Base-by-base conservation (phyloP, 2,888 invertebrate genomes). In the Lepidochitona cinerea region DNA sequence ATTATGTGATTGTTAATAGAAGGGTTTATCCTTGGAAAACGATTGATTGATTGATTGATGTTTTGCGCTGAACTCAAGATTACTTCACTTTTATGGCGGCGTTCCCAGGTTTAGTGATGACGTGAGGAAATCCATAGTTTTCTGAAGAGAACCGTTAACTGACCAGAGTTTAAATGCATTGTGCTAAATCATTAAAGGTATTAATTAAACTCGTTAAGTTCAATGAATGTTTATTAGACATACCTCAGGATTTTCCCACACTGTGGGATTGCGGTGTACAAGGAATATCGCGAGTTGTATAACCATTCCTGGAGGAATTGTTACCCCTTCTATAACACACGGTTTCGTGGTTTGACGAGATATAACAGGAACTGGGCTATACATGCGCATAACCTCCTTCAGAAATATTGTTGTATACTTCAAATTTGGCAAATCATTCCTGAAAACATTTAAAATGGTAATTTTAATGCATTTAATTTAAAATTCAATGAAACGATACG, bases 321-420 rank as follows among this genome's bases (percentile, higher is more conserved):
- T 66, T 23, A 66, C 66, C 6, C 66, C 66, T 14, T 66, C 66
- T 66, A 66, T 37, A 18, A 66, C 66, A 36, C 35, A 37, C 5
- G 66, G 66, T 26, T 66, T 37, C 14, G 66, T 66, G 33, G 35
- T 66, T 18, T 66, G 66, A 36, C 66, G 66, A n/a, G 36, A 35
- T 14, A 66, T 37, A 18, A 37, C 23, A 14, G 37, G 37, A 14
- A 66, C 66, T n/a, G 37, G 35, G 14, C n/a, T 12, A 66, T 37
- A 66, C 35, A 37, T 7, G 1, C 66, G 33, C 66, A 66, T 18
- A 1, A 66, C 66, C 29, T 66, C 66, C 29, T 66, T 66, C 4
- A 66, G n/a, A 35, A 66, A 66, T 18, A 66, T 23, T 1, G 66
- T 14, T 7, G 37, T 37, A 29, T 66, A 66, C 18, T 66, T 32